These are phyloP conservation scores for Thunnus maccoyii DNA, from an alignment of 2,113 vertebrate genomes.

Conservation along the genomic window DNA sequence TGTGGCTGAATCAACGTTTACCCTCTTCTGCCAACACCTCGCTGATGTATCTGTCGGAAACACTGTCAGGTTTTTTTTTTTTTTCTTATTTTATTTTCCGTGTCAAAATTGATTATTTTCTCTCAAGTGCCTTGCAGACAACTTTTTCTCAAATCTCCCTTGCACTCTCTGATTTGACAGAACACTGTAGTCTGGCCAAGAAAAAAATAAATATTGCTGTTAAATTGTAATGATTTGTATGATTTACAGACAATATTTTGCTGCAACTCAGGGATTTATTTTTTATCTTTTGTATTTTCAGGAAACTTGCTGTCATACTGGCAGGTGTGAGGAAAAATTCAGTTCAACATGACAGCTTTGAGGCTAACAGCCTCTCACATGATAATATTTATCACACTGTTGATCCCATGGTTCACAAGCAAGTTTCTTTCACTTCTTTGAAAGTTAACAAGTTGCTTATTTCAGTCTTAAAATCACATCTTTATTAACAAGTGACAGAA, in stretches of 20 bases:
- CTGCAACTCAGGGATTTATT: not conserved
- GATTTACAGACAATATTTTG: not conserved
- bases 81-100: not conserved
- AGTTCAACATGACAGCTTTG: not conserved
- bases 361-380: conserved; percentile 8
- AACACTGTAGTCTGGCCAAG: conserved; percentile 5
- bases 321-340: conserved; percentile 30
- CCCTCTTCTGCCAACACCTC: conserved; percentile 35
- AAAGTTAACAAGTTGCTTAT: conserved; percentile 4
- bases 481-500: conserved; percentile 6
- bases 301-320: not conserved
- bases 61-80: conserved; percentile 24
- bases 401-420: conserved; percentile 4
- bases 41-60: conserved; percentile 31
- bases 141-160: conserved; percentile 12
- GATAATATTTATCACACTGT: conserved; percentile 10
- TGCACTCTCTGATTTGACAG: conserved; percentile 29
- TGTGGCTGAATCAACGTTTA: conserved; percentile 35
- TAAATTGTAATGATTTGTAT: conserved; percentile 1
- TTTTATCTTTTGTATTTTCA: too few species aligned
- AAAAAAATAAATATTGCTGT: conserved; percentile 10
- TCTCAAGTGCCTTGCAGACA: conserved; percentile 18
- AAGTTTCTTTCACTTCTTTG: not conserved
- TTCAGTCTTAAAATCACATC: too few species aligned
- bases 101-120: conserved; percentile 51